Conservation (phyloP, 37 sponge, comb jelly and placozoan species). For the Lycopodina hypogea region DNA sequence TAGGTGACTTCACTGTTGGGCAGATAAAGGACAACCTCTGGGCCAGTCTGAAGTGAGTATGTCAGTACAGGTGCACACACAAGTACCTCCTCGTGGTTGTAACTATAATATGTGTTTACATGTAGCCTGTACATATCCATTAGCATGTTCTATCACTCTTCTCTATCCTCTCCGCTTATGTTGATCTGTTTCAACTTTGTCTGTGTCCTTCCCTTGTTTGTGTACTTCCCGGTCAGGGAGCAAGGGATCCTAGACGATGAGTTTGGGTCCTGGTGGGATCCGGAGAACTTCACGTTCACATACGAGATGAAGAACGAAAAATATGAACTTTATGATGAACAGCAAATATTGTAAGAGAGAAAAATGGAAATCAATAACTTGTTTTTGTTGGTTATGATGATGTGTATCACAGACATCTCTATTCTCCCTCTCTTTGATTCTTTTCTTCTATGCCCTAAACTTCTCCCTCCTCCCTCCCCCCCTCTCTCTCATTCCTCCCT, state of each 20-base stretch:
- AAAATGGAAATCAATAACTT: background rate
- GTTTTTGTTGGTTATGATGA: background rate
- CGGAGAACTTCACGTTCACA: constrained; percentile 76
- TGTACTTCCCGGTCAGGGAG: too few relatives aligned
- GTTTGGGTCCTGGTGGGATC: constrained; percentile 35
- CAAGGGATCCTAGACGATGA: constrained; percentile 30
- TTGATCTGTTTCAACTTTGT: background rate
- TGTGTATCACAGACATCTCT: background rate
- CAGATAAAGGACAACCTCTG: constrained; percentile 76
- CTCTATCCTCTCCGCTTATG: background rate
- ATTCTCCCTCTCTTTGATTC: too few relatives aligned
- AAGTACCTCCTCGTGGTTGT: background rate
- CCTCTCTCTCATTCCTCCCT: too few relatives aligned
- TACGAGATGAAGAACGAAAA: constrained; percentile 51
- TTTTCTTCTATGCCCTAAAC: too few relatives aligned
- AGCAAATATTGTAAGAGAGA: constrained; percentile 74
- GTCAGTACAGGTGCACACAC: background rate
- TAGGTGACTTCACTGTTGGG: constrained; percentile 63
- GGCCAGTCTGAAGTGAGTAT: constrained; percentile 36
- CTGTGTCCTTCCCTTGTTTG: too few relatives aligned
- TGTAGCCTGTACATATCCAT: too few relatives aligned
- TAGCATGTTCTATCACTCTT: too few relatives aligned
- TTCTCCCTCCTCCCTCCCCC: too few relatives aligned
- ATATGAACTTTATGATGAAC: constrained; percentile 88
- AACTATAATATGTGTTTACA: too few relatives aligned